A percentile compares a stretch with the other conserved stretches of the same genome.
Evolutionary conservation across 1,140 invertebrate genomes (phyloP).

Genomic region (Arion vulgaris): DNA sequence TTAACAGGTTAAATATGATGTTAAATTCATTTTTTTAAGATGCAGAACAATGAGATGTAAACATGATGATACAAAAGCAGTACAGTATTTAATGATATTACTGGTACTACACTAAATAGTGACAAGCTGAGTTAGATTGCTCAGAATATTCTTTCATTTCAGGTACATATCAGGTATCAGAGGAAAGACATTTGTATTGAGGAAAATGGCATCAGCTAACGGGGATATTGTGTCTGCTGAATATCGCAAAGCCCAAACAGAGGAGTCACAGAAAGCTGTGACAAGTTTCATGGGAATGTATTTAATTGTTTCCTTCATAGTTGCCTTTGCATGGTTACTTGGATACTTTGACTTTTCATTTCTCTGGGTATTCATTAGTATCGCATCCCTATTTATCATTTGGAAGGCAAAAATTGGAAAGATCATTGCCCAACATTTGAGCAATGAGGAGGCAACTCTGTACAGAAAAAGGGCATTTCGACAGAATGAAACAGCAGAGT

Average conservation of each 20-base stretch:
- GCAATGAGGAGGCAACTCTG: slow-evolving; percentile 69
- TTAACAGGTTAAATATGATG: too few species aligned
- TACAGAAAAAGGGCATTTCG: slow-evolving; percentile 73
- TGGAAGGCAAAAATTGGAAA: slow-evolving; percentile 62
- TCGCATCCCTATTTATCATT: slow-evolving; percentile 57
- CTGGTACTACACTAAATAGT: too few species aligned
- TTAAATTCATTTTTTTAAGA: too few species aligned
- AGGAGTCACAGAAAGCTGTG: slow-evolving; percentile 38
- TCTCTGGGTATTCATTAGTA: slow-evolving; percentile 60
- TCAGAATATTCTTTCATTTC: too few species aligned
- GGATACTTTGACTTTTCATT: slow-evolving; percentile 59
- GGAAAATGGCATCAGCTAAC: slow-evolving; percentile 41
- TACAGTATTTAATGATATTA: too few species aligned
- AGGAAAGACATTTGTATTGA: neutral
- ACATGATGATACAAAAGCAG: too few species aligned
- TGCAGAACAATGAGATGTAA: too few species aligned
- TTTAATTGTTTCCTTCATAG: slow-evolving; percentile 54
- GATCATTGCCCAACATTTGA: slow-evolving; percentile 57
- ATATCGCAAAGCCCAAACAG: neutral
- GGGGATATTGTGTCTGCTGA: slow-evolving; percentile 34
- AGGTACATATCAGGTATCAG: too few species aligned
- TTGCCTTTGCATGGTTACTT: slow-evolving; percentile 58
- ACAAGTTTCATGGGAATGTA: slow-evolving; percentile 58
- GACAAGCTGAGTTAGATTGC: too few species aligned
- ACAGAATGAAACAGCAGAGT: slow-evolving; percentile 75